Conservation (phyloP, 2,797 vertebrate genomes). For the Sorex maritimensis region DNA sequence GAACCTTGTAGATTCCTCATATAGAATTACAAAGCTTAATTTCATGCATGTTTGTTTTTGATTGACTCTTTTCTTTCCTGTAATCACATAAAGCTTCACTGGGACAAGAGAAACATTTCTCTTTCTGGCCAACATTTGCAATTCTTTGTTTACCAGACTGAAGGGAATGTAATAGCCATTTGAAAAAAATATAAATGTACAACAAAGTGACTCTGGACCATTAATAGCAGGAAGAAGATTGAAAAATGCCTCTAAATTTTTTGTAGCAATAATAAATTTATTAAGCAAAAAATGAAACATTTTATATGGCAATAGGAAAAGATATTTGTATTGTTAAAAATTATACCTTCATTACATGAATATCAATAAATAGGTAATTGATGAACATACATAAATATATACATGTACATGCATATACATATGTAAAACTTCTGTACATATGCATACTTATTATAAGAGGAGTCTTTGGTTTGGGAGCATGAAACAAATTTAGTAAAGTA, state of each 20-base stretch:
- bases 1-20: background rate
- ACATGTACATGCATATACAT: background rate
- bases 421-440: background rate
- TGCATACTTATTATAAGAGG: background rate
- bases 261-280: background rate
- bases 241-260: background rate
- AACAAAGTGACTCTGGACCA: slow-evolving; percentile 8
- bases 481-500: background rate
- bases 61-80: background rate
- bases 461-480: background rate
- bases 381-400: background rate
- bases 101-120: background rate
- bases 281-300: background rate
- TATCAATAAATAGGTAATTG: no score
- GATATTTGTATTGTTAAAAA: background rate
- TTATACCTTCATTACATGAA: background rate
- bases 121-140: background rate
- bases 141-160: background rate
- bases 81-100: background rate
- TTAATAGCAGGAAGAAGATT: background rate
- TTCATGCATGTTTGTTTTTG: background rate
- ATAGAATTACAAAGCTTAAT: background rate
- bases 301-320: background rate
- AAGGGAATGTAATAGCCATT: background rate
- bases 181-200: background rate